phyloP scores from a whole-genome alignment of 2,113 vertebrate species.

The Phaetusa simplex region DNA sequence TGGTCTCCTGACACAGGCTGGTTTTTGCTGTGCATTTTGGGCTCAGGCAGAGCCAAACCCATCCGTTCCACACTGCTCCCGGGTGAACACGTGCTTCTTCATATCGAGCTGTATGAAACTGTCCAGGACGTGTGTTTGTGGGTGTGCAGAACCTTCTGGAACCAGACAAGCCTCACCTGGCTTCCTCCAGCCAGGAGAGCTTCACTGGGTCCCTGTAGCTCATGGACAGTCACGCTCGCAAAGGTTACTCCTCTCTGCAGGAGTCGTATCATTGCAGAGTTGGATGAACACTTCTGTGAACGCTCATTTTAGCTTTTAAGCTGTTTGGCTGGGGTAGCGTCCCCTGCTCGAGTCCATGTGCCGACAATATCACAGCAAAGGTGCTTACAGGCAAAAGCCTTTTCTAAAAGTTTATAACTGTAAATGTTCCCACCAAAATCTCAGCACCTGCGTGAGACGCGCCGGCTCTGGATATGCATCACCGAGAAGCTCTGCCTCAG shows the following conservation, averaged over 20 bases:
- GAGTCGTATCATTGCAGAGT: neutral
- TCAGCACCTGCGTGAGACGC: neutral
- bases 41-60: neutral
- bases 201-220: neutral
- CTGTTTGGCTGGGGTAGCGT: neutral
- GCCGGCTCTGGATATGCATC: neutral
- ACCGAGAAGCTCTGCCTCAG: neutral
- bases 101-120: neutral
- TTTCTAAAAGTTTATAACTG: neutral
- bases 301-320: neutral
- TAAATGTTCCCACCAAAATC: neutral
- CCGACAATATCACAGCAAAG: neutral
- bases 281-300: neutral
- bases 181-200: neutral
- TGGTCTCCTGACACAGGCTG: neutral
- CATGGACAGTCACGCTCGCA: neutral
- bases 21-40: neutral
- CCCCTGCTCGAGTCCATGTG: neutral
- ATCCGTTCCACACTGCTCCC: no score
- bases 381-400: neutral
- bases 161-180: neutral
- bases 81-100: neutral
- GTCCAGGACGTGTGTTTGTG: fast-evolving
- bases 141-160: neutral
- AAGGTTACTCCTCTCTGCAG: neutral